These are phyloP conservation scores for Aleiodes sp. DNA, from an alignment of 1,140 invertebrate genomes.

Conservation along the genomic window DNA sequence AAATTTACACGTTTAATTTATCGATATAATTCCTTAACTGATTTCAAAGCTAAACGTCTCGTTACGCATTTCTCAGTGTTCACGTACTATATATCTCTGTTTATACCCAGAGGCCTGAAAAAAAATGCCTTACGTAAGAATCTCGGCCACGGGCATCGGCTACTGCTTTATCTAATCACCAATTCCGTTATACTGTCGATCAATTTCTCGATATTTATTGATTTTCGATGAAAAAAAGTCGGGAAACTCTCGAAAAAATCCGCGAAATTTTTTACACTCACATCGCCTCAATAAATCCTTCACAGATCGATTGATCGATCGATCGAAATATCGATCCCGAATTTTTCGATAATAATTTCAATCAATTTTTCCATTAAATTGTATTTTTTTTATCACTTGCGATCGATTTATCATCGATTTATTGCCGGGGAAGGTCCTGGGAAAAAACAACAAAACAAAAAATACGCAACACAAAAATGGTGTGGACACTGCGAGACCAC, in stretches of 20 bases:
- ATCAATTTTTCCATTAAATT: neutral
- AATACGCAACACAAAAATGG: neutral
- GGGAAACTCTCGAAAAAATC: no score
- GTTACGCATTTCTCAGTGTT: constrained; percentile 13
- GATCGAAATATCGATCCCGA: no score
- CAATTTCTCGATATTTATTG: no score
- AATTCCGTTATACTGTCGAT: constrained; percentile 5
- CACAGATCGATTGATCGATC: neutral
- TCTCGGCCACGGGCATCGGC: constrained; percentile 32
- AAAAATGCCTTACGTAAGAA: constrained; percentile 30
- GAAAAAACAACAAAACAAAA: neutral
- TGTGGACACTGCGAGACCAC: constrained; percentile 40
- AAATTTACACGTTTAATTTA: neutral
- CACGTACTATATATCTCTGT: neutral
- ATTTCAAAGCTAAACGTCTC: neutral
- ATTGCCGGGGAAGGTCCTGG: neutral
- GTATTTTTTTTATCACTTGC: no score
- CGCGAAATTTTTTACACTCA: no score
- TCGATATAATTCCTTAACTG: neutral
- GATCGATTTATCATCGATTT: no score
- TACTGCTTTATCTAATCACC: constrained; percentile 30
- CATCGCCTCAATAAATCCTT: no score
- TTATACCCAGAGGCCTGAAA: neutral
- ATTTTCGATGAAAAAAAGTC: no score
- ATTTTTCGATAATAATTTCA: neutral